Base-by-base conservation (phyloP, 2,888 invertebrate species). In the Hypsopygia costalis region DNA sequence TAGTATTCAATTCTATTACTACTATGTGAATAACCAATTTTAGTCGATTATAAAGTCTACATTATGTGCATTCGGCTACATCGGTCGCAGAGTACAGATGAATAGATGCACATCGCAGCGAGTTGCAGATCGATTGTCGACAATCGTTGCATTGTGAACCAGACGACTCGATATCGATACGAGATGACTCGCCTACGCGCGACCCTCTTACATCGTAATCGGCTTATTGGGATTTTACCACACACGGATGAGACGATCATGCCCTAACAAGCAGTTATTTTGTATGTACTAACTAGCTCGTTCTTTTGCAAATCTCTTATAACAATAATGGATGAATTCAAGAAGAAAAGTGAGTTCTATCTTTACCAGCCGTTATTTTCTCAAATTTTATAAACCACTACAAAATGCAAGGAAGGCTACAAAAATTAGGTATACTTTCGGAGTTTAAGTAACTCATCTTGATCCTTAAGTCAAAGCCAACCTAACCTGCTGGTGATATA, bases 151-250 rank as follows among this genome's bases (percentile, higher is more conserved):
- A 79, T 76, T 76, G 72, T 70, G 55, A 41, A 55, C 65, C 64
- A 65, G 59, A 62, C 64, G 69, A 64, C 51, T 65, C 69, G 64
- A 62, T 66, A 69, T 71, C 71, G 73, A 74, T 76, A 73, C 58
- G 54, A 53, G 60, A 59, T 52, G 58, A 51, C 49, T 62, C 81
- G 69, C 85, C 85, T 69, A 83, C 82, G 68, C 73, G 36, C 68
- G 65, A 62, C 74, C 73, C 66, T 69, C 62, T 74, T 78, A 71
- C 77, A 77, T 74, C 70, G 76, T 81, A 86, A 87, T 85, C 82
- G 74, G 80, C 79, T 82, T 83, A 85, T 80, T 81, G 74, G 69
- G 81, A 74, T 69, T 76, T 71, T 77, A 78, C 78, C 77, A 66
- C 80, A 80, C 80, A 80, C 79, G 68, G 78, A 67, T 67, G 31